Percentiles rank a stretch among this genome's conserved stretches.
Conservation (phyloP, 2,888 invertebrate genomes). For the Cheilosia scutellata region DNA sequence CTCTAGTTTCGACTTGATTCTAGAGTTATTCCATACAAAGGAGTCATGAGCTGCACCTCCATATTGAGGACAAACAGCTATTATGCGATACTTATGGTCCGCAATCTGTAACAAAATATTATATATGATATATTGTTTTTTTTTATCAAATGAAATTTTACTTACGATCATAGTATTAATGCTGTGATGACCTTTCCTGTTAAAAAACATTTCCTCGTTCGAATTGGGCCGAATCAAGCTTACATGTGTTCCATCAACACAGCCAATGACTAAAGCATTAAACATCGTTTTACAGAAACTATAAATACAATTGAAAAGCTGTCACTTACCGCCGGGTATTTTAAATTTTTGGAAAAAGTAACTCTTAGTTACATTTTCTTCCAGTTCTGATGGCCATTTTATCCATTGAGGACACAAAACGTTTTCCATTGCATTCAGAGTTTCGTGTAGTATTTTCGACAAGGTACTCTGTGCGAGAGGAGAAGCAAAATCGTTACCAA, state of each 20-base stretch:
- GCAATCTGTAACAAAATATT: background rate
- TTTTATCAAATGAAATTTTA: background rate
- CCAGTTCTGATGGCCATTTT: background rate
- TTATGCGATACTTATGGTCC: background rate
- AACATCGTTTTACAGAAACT: background rate
- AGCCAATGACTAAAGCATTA: background rate
- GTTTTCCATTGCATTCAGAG: background rate
- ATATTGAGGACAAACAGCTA: background rate
- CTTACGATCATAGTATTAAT: background rate
- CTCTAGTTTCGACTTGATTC: background rate
- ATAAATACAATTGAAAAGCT: too few relatives aligned
- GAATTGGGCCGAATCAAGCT: background rate
- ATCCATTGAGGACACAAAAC: background rate
- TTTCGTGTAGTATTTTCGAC: background rate
- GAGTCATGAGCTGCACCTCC: background rate
- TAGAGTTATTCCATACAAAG: background rate
- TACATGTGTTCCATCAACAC: background rate
- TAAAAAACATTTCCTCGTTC: background rate
- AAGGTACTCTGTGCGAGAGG: background rate
- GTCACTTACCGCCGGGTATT: background rate
- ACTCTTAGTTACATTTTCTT: background rate
- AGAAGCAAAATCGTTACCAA: background rate
- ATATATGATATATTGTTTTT: background rate
- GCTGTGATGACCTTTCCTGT: background rate
- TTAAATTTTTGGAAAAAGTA: background rate